Percentiles rank a stretch among this genome's conserved stretches.
These are phyloP conservation scores for Chelidonichthys spinosus DNA, from an alignment of 2,797 vertebrate genomes.

Conservation along the genomic window DNA sequence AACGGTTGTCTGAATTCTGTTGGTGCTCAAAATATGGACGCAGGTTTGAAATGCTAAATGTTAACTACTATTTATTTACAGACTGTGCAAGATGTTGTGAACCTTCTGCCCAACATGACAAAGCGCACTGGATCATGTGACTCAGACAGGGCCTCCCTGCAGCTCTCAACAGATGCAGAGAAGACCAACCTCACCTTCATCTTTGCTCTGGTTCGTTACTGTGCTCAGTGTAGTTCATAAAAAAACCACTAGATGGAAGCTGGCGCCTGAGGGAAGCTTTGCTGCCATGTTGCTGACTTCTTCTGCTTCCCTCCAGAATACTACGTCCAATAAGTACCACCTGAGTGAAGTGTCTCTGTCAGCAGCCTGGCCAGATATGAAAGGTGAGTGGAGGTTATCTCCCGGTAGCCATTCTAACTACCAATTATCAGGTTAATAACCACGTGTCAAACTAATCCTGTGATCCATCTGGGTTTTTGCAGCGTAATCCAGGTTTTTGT, in stretches of 20 bases:
- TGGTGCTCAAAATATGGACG: neutral
- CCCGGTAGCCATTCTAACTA: neutral
- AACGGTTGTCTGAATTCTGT: neutral
- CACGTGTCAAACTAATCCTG: neutral
- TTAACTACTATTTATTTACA: slow-evolving; percentile 33
- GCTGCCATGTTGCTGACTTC: neutral
- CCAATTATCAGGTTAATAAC: neutral
- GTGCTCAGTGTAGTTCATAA: slow-evolving; percentile 6
- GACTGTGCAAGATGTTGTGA: slow-evolving; percentile 81
- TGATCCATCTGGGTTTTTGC: neutral
- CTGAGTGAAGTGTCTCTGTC: slow-evolving; percentile 75
- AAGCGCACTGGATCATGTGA: slow-evolving; percentile 81
- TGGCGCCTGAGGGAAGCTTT: neutral
- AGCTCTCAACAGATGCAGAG: slow-evolving; percentile 68
- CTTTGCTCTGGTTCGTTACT: slow-evolving; percentile 84
- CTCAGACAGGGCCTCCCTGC: slow-evolving; percentile 71
- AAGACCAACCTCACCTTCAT: slow-evolving; percentile 80
- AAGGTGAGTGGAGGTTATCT: slow-evolving; percentile 70
- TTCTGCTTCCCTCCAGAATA: slow-evolving; percentile 74
- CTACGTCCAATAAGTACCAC: slow-evolving; percentile 81
- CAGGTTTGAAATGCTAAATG: slow-evolving; percentile 3
- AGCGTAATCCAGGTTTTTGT: neutral
- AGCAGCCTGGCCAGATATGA: slow-evolving; percentile 73
- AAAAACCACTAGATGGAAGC: slow-evolving; percentile 64
- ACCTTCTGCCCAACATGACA: slow-evolving; percentile 83